Evolutionary conservation across 1,140 invertebrate genomes (phyloP), one percentile per base, ranked within the genome.

Genomic region (Zaprionus africanus): DNA sequence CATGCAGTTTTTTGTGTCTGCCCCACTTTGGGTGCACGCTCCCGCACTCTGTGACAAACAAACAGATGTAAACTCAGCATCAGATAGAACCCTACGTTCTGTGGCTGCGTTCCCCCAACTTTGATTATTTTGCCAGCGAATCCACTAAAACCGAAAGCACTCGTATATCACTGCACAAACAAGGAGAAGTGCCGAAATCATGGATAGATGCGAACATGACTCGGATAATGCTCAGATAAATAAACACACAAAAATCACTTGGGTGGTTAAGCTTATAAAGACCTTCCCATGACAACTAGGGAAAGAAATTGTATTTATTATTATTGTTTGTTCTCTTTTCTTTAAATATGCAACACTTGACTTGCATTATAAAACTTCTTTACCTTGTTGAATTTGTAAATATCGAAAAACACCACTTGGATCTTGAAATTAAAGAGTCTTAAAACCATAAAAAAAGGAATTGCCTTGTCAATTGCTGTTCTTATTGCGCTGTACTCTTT

Each of bases 1-100:
- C 85, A 88, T 90, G 81, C 81, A 84, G 85, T 85, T 90, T 84
- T 88, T 83, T 84, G 64, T 81, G 28, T 70, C 46, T 49, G 34
- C 13, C 49, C 13, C n/a, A 28, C 31, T 26, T 28, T 19, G 38
- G 22, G 38, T 43, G 24, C 28, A 5, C 54, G 13, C 74, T 62
- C 5, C 28, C 43, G 41, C 51, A 56, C 31, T 58, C 43, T 46
- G 43, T 24, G 17, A 65, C 84, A 87, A 78, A 73, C 78, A 83
- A 87, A 88, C 81, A 84, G 67, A 78, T 90, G 68, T 85, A 88
- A 75, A 66, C 46, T 67, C 71, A 34, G 71, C 62, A 71, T 60
- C 76, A 58, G 78, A 81, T 81, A 76, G 53, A 53, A 22, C 36
- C 51, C 36, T 41, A 17, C 70, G 24, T 57, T 46, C 22, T 46